Base-by-base conservation (phyloP, 1,140 invertebrate genomes). In the Calosoma granatense region DNA sequence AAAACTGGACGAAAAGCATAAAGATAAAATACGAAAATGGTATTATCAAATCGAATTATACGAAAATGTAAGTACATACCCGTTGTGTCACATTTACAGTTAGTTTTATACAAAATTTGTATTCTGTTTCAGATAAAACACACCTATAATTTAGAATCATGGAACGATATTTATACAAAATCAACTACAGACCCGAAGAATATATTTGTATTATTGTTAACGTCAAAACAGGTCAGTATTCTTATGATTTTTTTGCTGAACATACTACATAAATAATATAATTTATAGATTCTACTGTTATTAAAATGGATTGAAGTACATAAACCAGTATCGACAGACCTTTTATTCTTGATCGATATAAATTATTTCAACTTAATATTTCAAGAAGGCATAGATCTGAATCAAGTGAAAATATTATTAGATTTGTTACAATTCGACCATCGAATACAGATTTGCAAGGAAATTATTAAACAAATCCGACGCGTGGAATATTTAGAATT, bases 401-500 rank as follows among this genome's bases (percentile, higher is more conserved):
- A 63, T 15, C 61, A 70, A 23, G 67, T 77, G 2, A 61, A 71
- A 52, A 63, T 77, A 59, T 67, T 82, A 47, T 68, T 84, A 4
- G 64, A 64, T 3, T 70, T 75, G 17, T 63, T 83, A 19, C 79
- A 83, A 0, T 55, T 66, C 0, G 64, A 71, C 1, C 76, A 81
- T 30, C 72, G 80, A 1, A 67, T 81, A 2, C 75, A 80, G 51
- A 71, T 86, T 6, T 81, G 84, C 51, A 76, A 81, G 57, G 75
- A 74, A 21, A 74, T 85, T 56, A 74, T 87, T 51, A 74, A 78
- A 26, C 78, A 79, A 68, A 70, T 87, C 2, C 74, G 79, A 58
- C 81, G 82, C 22, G 69, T 84, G 0, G 69, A 77, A 17, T 73
- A 84, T 39, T 70, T 87, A 4, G 71, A 79, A 65, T 84, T 84